These are phyloP conservation scores for Apotomis turbidana DNA, from an alignment of 2,888 invertebrate species.

Conservation along the genomic window DNA sequence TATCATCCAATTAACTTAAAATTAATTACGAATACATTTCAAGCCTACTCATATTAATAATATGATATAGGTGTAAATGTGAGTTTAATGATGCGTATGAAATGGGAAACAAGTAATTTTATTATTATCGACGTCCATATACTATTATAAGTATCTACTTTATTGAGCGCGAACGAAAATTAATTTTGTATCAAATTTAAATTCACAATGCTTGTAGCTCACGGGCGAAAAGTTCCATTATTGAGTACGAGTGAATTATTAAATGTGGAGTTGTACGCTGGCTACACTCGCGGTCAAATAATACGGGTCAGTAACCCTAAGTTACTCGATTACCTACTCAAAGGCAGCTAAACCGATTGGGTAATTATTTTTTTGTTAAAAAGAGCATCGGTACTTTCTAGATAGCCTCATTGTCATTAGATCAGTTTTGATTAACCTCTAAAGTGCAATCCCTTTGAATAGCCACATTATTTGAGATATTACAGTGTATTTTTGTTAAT, in stretches of 20 bases:
- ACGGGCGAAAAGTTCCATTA: neutral
- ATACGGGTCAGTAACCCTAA: no score
- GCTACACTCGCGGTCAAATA: no score
- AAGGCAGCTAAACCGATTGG: no score
- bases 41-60: neutral
- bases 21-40: neutral
- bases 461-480: no score
- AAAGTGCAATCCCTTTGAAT: no score
- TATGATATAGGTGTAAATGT: neutral
- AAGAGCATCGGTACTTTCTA: no score
- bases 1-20: no score
- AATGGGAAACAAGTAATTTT: neutral
- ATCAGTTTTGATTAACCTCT: no score
- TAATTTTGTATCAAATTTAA: neutral
- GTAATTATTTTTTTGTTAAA: no score
- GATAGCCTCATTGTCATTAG: no score
- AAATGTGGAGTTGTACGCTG: neutral
- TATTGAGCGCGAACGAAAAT: neutral
- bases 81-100: neutral
- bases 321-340: no score
- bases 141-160: neutral
- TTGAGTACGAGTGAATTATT: neutral
- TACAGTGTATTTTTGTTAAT: no score
- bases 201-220: conserved; percentile 15
- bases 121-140: neutral